phyloP scores from a whole-genome alignment of 2,113 vertebrate species.

The Parus major region DNA sequence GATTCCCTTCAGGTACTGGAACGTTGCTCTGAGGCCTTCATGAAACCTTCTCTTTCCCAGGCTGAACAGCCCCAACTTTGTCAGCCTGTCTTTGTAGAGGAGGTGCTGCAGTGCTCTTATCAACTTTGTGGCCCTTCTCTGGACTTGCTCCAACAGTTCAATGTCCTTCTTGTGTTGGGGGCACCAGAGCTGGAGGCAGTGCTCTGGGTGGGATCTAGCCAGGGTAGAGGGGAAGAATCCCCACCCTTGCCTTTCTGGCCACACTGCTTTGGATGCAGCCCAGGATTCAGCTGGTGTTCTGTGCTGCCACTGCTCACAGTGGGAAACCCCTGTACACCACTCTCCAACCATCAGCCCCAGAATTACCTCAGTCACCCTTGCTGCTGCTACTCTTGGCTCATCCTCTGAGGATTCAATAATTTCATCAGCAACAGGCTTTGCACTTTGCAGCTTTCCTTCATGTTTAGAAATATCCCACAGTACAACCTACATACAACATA shows the following conservation, averaged over 20 bases:
- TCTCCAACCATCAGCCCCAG: rapidly evolving
- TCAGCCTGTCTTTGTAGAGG: not conserved
- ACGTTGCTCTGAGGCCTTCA: not conserved
- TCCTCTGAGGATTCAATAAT: not conserved
- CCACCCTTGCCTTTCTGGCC: not conserved
- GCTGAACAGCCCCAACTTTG: not conserved
- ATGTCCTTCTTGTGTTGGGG: not conserved
- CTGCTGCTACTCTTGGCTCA: not conserved
- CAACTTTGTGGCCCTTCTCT: not conserved
- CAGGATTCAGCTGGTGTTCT: not conserved
- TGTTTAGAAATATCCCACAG: slow-evolving; percentile 90
- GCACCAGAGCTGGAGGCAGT: not conserved
- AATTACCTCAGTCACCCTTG: not conserved
- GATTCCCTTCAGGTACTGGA: not conserved
- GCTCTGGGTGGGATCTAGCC: not conserved
- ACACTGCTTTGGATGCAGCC: not conserved
- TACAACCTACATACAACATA: slow-evolving; percentile 73
- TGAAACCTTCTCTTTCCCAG: not conserved
- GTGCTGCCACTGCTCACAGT: not conserved
- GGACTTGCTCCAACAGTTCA: not conserved
- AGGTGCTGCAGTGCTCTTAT: not conserved
- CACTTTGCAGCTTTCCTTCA: slow-evolving; percentile 69
- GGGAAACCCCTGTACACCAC: not conserved
- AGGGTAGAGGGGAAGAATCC: not conserved
- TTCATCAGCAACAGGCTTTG: slow-evolving; percentile 22